phyloP scores from a whole-genome alignment of 2,113 vertebrate species.

The Phasianus colchicus region DNA sequence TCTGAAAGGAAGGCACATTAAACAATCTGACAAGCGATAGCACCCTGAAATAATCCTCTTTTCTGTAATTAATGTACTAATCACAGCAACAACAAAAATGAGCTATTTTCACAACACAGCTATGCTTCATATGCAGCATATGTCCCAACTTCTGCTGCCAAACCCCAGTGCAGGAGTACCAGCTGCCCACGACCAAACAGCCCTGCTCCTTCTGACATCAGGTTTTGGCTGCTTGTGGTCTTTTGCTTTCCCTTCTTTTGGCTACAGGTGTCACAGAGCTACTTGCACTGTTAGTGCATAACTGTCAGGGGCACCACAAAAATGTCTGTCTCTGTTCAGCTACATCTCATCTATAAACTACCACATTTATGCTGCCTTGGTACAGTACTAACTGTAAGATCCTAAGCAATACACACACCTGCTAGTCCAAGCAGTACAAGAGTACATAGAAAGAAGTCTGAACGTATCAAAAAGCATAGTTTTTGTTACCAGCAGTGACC shows the following conservation, averaged over 20 bases:
- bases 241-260: neutral
- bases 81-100: neutral
- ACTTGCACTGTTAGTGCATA: neutral
- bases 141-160: slow-evolving; percentile 20
- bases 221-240: neutral
- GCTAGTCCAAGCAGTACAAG: neutral
- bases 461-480: neutral
- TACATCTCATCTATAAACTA: neutral
- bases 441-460: neutral
- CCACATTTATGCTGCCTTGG: neutral
- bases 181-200: neutral
- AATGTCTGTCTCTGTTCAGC: neutral
- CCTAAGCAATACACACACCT: neutral
- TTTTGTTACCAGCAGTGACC: neutral
- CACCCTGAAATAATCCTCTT: slow-evolving; percentile 31
- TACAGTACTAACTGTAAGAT: rapidly evolving
- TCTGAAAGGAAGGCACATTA: neutral
- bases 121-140: neutral
- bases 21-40: slow-evolving; percentile 18
- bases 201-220: neutral
- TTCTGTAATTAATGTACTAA: slow-evolving; percentile 30
- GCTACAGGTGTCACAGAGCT: neutral
- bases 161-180: neutral
- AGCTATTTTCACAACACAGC: slow-evolving; percentile 19
- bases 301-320: neutral